These are phyloP conservation scores for Pseudonaja textilis DNA, from an alignment of 2,113 vertebrate species.

Conservation along the genomic window DNA sequence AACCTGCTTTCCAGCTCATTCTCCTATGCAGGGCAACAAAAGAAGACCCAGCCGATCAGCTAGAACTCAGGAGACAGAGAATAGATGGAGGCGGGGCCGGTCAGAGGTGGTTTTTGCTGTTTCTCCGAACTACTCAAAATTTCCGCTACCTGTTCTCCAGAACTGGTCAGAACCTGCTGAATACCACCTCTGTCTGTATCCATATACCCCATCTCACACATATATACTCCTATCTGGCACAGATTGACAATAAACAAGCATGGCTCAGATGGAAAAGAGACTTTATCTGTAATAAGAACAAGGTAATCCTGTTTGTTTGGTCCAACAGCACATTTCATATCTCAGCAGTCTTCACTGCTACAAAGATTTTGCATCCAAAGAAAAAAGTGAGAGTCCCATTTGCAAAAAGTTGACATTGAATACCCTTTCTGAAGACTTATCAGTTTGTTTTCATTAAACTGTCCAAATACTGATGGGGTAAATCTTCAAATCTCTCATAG, in stretches of 20 bases:
- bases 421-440: background rate
- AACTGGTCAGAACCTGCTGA: too few species aligned
- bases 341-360: slow-evolving; percentile 43
- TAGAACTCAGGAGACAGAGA: too few species aligned
- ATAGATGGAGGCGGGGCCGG: too few species aligned
- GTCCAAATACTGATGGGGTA: slow-evolving; percentile 32
- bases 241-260: background rate
- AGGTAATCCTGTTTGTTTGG: slow-evolving; percentile 15
- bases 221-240: background rate
- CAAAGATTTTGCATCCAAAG: slow-evolving; percentile 31
- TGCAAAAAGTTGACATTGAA: slow-evolving; percentile 43
- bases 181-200: too few species aligned
- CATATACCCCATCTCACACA: background rate
- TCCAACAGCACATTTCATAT: slow-evolving; percentile 43
- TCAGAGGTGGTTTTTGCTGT: too few species aligned
- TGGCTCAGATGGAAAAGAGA: slow-evolving; percentile 16
- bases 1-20: too few species aligned
- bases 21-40: too few species aligned
- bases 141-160: too few species aligned
- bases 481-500: slow-evolving; percentile 30
- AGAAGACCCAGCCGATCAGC: too few species aligned
- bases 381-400: slow-evolving; percentile 38
- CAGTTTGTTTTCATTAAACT: slow-evolving; percentile 44
- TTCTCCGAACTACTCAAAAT: too few species aligned
- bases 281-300: slow-evolving; percentile 20